Evolutionary conservation across 2,888 invertebrate species (phyloP).

Genomic region (Archips crataeganus): DNA sequence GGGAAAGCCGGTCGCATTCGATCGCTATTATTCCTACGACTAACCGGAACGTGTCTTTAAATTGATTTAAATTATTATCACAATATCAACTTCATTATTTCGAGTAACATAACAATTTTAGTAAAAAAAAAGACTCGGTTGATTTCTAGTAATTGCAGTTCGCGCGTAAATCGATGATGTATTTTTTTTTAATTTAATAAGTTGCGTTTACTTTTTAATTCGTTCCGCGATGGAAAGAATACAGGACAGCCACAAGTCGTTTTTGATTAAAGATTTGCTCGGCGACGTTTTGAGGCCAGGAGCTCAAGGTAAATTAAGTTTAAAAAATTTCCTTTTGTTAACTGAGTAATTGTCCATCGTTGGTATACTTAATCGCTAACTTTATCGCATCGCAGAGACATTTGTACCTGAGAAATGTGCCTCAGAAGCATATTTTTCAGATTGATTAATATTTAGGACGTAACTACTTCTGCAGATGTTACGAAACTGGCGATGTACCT

Average conservation of each 20-base stretch:
- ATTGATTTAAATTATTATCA: background rate
- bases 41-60: background rate
- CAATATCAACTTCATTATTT: background rate
- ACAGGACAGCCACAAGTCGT: conserved; percentile 91
- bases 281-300: conserved; percentile 89
- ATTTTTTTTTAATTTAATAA: conserved; percentile 22
- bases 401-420: too few relatives aligned
- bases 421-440: too few relatives aligned
- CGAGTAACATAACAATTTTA: too few relatives aligned
- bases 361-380: too few relatives aligned
- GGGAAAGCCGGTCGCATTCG: conserved; percentile 71
- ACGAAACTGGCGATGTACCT: too few relatives aligned
- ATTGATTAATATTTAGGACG: too few relatives aligned
- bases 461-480: too few relatives aligned
- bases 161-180: conserved; percentile 6
- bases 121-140: background rate
- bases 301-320: conserved; percentile 52
- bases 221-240: conserved; percentile 53
- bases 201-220: conserved; percentile 17
- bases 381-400: too few relatives aligned
- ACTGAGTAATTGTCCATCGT: too few relatives aligned
- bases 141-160: background rate
- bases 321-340: conserved; percentile 10
- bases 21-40: conserved; percentile 15
- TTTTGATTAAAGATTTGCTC: conserved; percentile 93